These are phyloP conservation scores for Osmerus mordax DNA, from an alignment of 2,113 vertebrate genomes.

Conservation along the genomic window DNA sequence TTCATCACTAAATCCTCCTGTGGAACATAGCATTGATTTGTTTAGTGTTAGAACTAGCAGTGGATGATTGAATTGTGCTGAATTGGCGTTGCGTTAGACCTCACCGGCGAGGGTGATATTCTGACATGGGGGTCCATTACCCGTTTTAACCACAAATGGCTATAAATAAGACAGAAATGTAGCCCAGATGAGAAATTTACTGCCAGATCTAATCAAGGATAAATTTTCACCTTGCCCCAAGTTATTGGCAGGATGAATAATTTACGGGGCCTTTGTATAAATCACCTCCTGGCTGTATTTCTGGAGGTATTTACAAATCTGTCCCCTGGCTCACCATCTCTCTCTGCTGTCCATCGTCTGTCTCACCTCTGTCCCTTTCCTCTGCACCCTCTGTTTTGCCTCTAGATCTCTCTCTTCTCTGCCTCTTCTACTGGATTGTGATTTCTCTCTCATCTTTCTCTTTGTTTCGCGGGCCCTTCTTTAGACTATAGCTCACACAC, in stretches of 20 bases:
- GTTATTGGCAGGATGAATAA: conserved; percentile 49
- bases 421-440: conserved; percentile 40
- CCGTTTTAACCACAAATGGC: conserved; percentile 43
- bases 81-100: conserved; percentile 35
- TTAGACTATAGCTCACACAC: conserved; percentile 22
- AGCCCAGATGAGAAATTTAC: conserved; percentile 45
- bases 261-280: conserved; percentile 42
- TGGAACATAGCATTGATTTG: conserved; percentile 56
- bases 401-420: conserved; percentile 36
- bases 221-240: conserved; percentile 43
- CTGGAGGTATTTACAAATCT: conserved; percentile 33
- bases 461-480: too few relatives aligned
- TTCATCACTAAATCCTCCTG: conserved; percentile 37
- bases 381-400: conserved; percentile 28
- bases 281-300: conserved; percentile 26
- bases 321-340: neutral
- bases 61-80: conserved; percentile 54
- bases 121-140: conserved; percentile 47
- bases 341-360: neutral
- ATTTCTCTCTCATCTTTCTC: conserved; percentile 23
- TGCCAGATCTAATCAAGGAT: conserved; percentile 42
- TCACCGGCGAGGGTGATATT: conserved; percentile 42
- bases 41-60: conserved; percentile 41
- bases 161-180: conserved; percentile 51
- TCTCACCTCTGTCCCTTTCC: neutral